These are phyloP conservation scores for Achlya flavicornis DNA, from an alignment of 2,888 invertebrate genomes.

Conservation along the genomic window DNA sequence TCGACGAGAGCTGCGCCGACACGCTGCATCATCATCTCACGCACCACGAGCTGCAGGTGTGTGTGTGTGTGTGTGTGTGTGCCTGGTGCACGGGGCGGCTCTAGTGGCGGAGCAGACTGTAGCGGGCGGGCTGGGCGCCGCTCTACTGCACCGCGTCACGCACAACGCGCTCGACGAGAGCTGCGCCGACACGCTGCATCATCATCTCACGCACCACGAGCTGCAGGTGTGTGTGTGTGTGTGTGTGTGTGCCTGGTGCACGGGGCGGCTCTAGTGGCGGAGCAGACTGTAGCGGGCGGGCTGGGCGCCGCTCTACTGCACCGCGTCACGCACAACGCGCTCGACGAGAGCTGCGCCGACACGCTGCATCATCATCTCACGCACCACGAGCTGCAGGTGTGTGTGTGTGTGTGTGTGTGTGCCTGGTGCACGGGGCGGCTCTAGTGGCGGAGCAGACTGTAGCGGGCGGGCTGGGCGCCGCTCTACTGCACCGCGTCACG, in stretches of 20 bases:
- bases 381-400: constrained; percentile 88
- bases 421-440: no score
- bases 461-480: constrained; percentile 88
- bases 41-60: constrained; percentile 88
- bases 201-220: constrained; percentile 92
- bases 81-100: no score
- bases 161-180: constrained; percentile 96
- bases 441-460: constrained; percentile 94
- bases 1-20: constrained; percentile 97
- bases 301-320: constrained; percentile 90
- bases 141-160: constrained; percentile 90
- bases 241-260: no score
- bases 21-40: constrained; percentile 93
- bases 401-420: no score
- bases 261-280: constrained; percentile 94
- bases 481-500: constrained; percentile 90
- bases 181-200: constrained; percentile 93
- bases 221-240: constrained; percentile 83
- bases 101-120: constrained; percentile 94
- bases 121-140: constrained; percentile 88
- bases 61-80: neutral
- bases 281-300: constrained; percentile 89
- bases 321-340: constrained; percentile 91
- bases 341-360: constrained; percentile 97
- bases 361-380: constrained; percentile 93